A percentile compares a stretch with the other conserved stretches of the same genome.
Evolutionary conservation across 2,113 vertebrate genomes (phyloP).

Genomic region (Machaerirhynchus nigripectus): DNA sequence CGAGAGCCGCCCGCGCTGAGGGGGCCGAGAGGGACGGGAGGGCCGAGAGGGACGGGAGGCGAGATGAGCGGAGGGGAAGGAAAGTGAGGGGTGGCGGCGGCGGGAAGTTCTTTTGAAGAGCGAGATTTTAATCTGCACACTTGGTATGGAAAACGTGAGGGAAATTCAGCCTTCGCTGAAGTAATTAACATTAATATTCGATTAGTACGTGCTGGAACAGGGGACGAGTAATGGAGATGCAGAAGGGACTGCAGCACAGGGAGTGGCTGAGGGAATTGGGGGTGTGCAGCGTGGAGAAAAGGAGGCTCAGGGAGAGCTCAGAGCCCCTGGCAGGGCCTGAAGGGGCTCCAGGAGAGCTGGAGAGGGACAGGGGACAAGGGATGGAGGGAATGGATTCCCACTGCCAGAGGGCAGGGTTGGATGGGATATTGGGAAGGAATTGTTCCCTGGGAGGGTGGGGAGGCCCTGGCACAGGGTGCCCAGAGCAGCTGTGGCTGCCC

Average conservation of each 20-base stretch:
- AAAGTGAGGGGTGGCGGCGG: too few relatives aligned
- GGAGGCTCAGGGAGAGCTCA: not conserved
- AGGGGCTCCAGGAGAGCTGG: not conserved
- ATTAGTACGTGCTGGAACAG: not conserved
- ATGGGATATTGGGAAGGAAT: not conserved
- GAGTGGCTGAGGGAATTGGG: not conserved
- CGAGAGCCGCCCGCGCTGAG: not conserved
- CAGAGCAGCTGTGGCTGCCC: not conserved
- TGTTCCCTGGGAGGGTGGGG: rapidly evolving
- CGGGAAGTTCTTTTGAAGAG: not conserved
- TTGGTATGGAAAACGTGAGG: not conserved
- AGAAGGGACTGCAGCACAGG: not conserved
- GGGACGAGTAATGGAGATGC: not conserved
- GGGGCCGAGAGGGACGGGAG: not conserved
- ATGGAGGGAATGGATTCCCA: not conserved
- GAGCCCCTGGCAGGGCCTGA: rapidly evolving
- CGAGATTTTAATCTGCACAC: not conserved
- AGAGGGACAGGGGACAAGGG: not conserved
- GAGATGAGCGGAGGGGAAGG: not conserved
- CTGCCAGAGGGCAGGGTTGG: rapidly evolving
- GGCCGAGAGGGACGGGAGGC: not conserved
- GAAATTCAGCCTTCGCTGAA: not conserved
- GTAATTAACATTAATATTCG: too few relatives aligned
- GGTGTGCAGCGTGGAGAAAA: not conserved
- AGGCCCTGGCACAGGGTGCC: not conserved